Conservation (phyloP, 1,140 invertebrate genomes). For the Drosophila bocki region DNA sequence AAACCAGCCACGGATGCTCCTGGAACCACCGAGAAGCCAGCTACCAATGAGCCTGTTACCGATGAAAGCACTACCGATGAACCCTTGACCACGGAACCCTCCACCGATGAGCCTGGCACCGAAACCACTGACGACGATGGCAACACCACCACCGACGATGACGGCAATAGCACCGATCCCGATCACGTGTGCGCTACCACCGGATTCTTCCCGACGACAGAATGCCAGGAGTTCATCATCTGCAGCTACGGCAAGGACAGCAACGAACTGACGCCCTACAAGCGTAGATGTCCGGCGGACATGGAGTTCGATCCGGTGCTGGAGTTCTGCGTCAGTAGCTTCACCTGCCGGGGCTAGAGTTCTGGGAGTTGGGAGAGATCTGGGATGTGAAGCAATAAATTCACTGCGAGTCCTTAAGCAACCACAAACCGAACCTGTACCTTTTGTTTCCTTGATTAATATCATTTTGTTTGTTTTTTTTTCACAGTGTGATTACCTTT, state of each 20-base stretch:
- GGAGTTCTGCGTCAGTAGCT: slow-evolving; percentile 17
- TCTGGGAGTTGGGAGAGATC: not conserved
- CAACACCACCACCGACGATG: slow-evolving; percentile 3
- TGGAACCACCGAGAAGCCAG: not conserved
- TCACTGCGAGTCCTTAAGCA: slow-evolving; percentile 13
- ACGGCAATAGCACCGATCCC: not conserved
- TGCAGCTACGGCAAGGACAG: slow-evolving; percentile 24
- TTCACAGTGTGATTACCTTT: slow-evolving; percentile 19
- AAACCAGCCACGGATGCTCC: not conserved
- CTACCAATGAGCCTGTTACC: not conserved
- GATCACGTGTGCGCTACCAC: slow-evolving; percentile 35
- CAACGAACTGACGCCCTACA: not conserved
- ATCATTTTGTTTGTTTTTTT: slow-evolving; percentile 8
- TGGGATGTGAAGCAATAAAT: slow-evolving; percentile 28
- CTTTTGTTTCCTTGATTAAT: slow-evolving; percentile 15
- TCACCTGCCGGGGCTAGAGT: slow-evolving; percentile 25
- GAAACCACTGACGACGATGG: slow-evolving; percentile 15
- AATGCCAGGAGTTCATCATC: slow-evolving; percentile 52
- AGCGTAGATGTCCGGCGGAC: slow-evolving; percentile 24
- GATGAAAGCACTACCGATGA: not conserved
- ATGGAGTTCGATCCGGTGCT: slow-evolving; percentile 53
- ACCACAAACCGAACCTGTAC: slow-evolving; percentile 24
- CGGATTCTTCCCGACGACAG: slow-evolving; percentile 36
- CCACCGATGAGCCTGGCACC: not conserved
- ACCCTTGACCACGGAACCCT: not conserved